Percentiles rank a stretch among this genome's conserved stretches.
phyloP scores from a whole-genome alignment of 2,888 invertebrate genomes.

The Phyllotreta cruciferae region DNA sequence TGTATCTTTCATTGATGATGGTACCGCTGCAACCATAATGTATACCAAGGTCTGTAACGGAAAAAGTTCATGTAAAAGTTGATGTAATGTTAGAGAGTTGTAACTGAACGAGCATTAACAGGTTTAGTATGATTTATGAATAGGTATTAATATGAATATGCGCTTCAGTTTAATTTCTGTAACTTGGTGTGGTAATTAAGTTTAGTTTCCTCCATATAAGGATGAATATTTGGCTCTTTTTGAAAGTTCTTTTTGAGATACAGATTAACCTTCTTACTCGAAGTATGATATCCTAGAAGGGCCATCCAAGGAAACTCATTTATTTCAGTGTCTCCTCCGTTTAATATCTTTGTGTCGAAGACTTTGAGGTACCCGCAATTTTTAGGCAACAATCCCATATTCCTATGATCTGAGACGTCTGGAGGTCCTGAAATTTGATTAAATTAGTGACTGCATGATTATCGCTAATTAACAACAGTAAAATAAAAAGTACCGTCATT shows the following conservation, averaged over 20 bases:
- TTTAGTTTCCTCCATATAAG: too few relatives aligned
- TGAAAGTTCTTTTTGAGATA: too few relatives aligned
- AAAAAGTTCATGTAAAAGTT: not conserved
- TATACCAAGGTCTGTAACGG: conserved; percentile 47
- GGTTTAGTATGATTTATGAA: too few relatives aligned
- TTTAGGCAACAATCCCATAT: conserved; percentile 54
- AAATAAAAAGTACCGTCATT: too few relatives aligned
- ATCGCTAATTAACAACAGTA: too few relatives aligned
- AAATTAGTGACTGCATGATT: too few relatives aligned
- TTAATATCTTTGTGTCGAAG: conserved; percentile 62
- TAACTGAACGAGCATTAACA: too few relatives aligned
- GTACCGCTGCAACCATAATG: conserved; percentile 62
- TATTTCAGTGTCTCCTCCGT: conserved; percentile 68
- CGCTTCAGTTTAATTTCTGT: too few relatives aligned
- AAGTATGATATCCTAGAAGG: conserved; percentile 62
- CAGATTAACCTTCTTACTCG: conserved; percentile 36
- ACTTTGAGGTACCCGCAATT: conserved; percentile 66
- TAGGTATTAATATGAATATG: too few relatives aligned
- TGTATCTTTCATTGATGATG: conserved; percentile 64
- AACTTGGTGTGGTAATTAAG: too few relatives aligned
- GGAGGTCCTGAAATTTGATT: conserved; percentile 39
- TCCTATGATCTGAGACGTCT: conserved; percentile 57
- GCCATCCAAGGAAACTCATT: conserved; percentile 81
- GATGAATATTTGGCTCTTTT: too few relatives aligned
- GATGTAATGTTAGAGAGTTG: not conserved